A percentile compares a stretch with the other conserved stretches of the same genome.
Evolutionary conservation across 2,113 vertebrate species (phyloP).

Genomic region (Melanotaenia duboulayi): DNA sequence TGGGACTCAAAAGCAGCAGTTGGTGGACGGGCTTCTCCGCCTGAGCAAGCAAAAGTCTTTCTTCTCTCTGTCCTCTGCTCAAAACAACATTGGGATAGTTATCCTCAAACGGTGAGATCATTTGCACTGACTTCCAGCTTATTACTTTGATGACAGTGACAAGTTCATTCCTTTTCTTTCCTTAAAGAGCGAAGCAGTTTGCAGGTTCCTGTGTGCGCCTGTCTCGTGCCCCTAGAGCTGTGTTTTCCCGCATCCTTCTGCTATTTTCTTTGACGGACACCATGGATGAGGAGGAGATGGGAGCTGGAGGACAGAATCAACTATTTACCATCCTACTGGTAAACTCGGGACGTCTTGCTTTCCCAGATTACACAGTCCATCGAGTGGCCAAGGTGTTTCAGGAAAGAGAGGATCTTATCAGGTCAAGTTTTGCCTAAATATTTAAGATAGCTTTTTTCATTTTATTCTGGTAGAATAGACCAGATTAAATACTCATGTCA

Average conservation of each 20-base stretch:
- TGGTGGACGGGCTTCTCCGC: conserved; percentile 86
- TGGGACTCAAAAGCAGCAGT: conserved; percentile 87
- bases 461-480: not conserved
- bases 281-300: conserved; percentile 90
- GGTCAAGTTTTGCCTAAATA: conserved; percentile 71
- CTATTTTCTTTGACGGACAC: conserved; percentile 90
- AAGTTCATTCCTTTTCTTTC: conserved; percentile 1
- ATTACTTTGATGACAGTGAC: not conserved
- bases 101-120: conserved; percentile 90
- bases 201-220: conserved; percentile 87
- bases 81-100: conserved; percentile 78
- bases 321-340: conserved; percentile 91
- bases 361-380: conserved; percentile 87
- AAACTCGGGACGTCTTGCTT: conserved; percentile 87
- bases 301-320: conserved; percentile 88
- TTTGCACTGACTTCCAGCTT: not conserved
- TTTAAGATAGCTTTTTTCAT: not conserved
- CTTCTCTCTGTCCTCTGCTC: conserved; percentile 79
- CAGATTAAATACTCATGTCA: not conserved
- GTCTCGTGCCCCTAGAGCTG: conserved; percentile 80
- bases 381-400: conserved; percentile 86
- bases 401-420: conserved; percentile 92
- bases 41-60: conserved; percentile 89
- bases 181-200: conserved; percentile 87
- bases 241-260: conserved; percentile 91